Percentiles rank a stretch among this genome's conserved stretches.
phyloP scores from a whole-genome alignment of 2,888 invertebrate species.

The Rutpela maculata region DNA sequence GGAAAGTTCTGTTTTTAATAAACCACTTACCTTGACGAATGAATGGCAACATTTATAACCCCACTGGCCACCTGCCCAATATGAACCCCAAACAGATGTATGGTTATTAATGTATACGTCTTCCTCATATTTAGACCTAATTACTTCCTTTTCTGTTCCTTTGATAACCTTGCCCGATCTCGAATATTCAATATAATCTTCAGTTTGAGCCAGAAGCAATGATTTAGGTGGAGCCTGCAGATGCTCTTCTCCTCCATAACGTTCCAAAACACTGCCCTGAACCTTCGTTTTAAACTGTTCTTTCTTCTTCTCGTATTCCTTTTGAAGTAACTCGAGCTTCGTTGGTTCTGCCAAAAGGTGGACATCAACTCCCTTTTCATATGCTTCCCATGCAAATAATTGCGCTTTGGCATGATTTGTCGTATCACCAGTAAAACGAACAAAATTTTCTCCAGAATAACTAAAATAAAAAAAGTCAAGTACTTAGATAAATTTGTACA shows the following conservation, averaged over 20 bases:
- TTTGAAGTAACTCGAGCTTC: slow-evolving; percentile 92
- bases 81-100: slow-evolving; percentile 96
- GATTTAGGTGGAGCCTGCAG: slow-evolving; percentile 90
- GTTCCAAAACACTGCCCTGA: slow-evolving; percentile 89
- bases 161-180: slow-evolving; percentile 90
- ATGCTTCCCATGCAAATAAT: slow-evolving; percentile 98
- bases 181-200: slow-evolving; percentile 96
- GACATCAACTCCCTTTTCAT: slow-evolving; percentile 93
- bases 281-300: slow-evolving; percentile 92
- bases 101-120: slow-evolving; percentile 95
- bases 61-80: slow-evolving; percentile 95
- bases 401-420: slow-evolving; percentile 92
- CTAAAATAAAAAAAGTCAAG: slow-evolving; percentile 51
- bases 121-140: slow-evolving; percentile 94
- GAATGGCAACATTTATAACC: slow-evolving; percentile 98
- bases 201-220: slow-evolving; percentile 94
- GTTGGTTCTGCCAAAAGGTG: slow-evolving; percentile 98
- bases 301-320: slow-evolving; percentile 93
- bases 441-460: slow-evolving; percentile 97
- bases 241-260: slow-evolving; percentile 97
- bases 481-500: background rate
- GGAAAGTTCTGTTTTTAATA: background rate
- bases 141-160: slow-evolving; percentile 91
- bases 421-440: slow-evolving; percentile 95
- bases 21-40: slow-evolving; percentile 81